Evolutionary conservation across 1,140 invertebrate species (phyloP).

Genomic region (Ruditapes philippinarum): DNA sequence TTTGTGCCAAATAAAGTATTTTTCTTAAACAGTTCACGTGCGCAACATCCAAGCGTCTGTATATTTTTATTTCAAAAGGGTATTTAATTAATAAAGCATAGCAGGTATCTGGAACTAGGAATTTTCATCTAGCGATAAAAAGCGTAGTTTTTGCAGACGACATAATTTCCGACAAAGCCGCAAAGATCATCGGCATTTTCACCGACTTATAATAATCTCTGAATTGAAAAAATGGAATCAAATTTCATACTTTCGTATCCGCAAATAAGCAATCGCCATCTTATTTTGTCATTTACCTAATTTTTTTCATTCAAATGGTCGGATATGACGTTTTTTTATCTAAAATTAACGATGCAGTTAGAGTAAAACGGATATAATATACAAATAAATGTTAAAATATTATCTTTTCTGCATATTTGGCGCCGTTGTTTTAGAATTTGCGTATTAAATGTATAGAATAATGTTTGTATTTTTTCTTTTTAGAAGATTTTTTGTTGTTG

Average conservation of each 20-base stretch:
- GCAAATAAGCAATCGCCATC: not conserved
- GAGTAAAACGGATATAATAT: not conserved
- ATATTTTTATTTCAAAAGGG: too few species aligned
- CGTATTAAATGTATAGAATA: too few species aligned
- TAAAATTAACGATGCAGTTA: not conserved
- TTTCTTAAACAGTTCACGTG: too few species aligned
- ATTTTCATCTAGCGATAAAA: too few species aligned
- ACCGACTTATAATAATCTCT: constrained; percentile 7
- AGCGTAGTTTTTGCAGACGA: not conserved
- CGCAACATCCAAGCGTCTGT: too few species aligned
- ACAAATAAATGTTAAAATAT: not conserved
- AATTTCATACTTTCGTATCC: not conserved
- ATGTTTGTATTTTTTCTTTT: too few species aligned
- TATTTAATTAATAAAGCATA: too few species aligned
- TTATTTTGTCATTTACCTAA: constrained; percentile 22
- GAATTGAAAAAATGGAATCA: constrained; percentile 39
- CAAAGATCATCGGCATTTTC: not conserved
- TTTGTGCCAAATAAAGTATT: too few species aligned
- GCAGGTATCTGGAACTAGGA: too few species aligned
- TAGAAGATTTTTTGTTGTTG: too few species aligned
- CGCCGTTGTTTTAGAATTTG: too few species aligned
- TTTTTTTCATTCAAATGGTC: not conserved
- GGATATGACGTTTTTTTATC: not conserved
- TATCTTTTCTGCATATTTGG: too few species aligned
- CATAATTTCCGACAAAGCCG: not conserved